These are phyloP conservation scores for Dipus sagitta DNA, from an alignment of 2,797 vertebrate species.

Conservation along the genomic window DNA sequence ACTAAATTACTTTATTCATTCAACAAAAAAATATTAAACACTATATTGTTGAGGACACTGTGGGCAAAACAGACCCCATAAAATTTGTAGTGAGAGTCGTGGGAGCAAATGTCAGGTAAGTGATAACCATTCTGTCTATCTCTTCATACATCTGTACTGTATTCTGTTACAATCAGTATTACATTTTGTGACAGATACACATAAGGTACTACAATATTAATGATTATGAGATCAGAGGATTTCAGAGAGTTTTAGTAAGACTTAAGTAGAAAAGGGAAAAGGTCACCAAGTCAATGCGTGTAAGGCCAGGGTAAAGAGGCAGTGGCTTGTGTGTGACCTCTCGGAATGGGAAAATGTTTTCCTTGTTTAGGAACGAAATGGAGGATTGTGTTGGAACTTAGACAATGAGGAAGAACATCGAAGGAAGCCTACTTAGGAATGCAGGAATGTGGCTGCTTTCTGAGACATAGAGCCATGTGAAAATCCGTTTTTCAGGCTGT, in stretches of 20 bases:
- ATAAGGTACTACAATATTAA: not conserved
- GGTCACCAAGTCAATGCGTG: fast-evolving
- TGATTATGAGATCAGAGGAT: not conserved
- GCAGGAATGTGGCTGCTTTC: not conserved
- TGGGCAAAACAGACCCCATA: not conserved
- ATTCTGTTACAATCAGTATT: not conserved
- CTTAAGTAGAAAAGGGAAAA: conserved; percentile 14
- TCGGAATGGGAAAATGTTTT: not conserved
- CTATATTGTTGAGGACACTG: not conserved
- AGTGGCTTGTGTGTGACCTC: not conserved
- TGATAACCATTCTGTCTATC: not conserved
- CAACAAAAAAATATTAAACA: not conserved
- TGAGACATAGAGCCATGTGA: not conserved
- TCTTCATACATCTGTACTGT: not conserved
- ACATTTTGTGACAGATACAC: not conserved
- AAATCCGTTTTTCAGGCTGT: not conserved
- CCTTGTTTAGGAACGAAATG: not conserved
- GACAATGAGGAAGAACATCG: not conserved
- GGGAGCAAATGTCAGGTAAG: not conserved
- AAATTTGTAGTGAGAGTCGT: not conserved
- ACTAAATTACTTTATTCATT: conserved; percentile 27
- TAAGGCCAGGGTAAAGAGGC: not conserved
- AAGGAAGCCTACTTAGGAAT: fast-evolving
- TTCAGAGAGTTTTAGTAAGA: not conserved
- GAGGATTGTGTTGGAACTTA: not conserved